Conservation (phyloP, 2,888 invertebrate species). For the Nemoura dubitans region DNA sequence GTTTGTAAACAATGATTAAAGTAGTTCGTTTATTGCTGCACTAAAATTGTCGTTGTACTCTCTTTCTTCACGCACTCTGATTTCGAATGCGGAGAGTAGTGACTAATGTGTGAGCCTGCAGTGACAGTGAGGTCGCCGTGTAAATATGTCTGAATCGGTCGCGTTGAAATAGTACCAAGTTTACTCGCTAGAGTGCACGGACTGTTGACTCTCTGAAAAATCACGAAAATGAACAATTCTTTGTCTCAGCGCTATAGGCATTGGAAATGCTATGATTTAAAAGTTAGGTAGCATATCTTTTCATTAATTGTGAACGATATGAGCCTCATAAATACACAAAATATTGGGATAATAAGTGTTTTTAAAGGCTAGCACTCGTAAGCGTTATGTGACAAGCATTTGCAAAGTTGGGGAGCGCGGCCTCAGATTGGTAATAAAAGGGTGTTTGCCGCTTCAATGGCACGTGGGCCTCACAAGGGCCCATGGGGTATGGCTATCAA, state of each 20-base stretch:
- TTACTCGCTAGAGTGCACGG: background rate
- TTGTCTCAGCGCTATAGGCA: background rate
- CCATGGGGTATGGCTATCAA: slow-evolving; percentile 85
- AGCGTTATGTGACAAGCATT: background rate
- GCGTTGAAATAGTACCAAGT: background rate
- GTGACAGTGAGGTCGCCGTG: too few relatives aligned
- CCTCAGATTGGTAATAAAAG: slow-evolving; percentile 62
- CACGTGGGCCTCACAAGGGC: slow-evolving; percentile 65
- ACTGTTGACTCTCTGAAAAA: background rate
- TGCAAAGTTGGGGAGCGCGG: background rate
- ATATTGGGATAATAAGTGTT: background rate
- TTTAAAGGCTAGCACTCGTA: background rate
- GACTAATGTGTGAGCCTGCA: too few relatives aligned
- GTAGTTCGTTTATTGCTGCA: too few relatives aligned
- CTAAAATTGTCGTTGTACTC: too few relatives aligned
- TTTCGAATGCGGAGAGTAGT: too few relatives aligned
- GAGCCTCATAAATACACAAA: background rate
- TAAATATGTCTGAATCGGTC: too few relatives aligned
- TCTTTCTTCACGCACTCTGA: too few relatives aligned
- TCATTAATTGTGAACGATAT: background rate
- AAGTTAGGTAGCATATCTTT: background rate
- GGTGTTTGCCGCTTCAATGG: slow-evolving; percentile 78
- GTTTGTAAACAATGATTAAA: too few relatives aligned
- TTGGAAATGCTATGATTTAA: background rate
- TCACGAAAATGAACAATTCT: background rate